These are phyloP conservation scores for Alloplasta piceator DNA, from an alignment of 2,888 invertebrate species.

Conservation along the genomic window DNA sequence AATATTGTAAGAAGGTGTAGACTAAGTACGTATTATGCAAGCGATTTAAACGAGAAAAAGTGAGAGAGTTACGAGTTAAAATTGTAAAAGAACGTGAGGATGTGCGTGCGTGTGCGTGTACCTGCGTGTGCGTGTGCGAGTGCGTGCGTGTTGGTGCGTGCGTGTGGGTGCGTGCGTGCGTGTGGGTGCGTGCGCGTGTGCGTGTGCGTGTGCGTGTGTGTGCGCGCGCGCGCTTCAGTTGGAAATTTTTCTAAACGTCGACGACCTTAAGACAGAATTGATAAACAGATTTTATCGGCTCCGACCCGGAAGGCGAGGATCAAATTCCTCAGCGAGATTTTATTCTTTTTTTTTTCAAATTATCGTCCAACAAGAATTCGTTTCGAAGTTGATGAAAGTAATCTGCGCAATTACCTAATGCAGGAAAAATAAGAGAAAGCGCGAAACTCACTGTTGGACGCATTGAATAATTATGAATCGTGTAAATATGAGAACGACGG, in stretches of 20 bases:
- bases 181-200: constrained; percentile 46
- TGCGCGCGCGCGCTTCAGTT: constrained; percentile 50
- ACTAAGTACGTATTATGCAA: constrained; percentile 81
- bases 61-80: background rate
- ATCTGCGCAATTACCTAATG: too few species aligned
- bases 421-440: too few species aligned
- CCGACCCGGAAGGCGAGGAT: background rate
- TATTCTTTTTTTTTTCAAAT: too few species aligned
- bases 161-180: constrained; percentile 48
- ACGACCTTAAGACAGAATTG: constrained; percentile 8
- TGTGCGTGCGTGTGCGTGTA: constrained; percentile 42
- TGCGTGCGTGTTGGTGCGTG: too few species aligned
- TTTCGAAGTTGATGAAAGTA: too few species aligned
- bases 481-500: too few species aligned
- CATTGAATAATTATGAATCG: too few species aligned
- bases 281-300: constrained; percentile 45
- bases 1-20: constrained; percentile 81
- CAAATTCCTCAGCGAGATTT: too few species aligned
- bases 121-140: constrained; percentile 46
- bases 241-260: constrained; percentile 35
- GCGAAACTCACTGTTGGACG: too few species aligned
- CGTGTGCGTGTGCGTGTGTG: constrained; percentile 48
- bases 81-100: constrained; percentile 23
- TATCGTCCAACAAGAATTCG: too few species aligned
- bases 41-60: constrained; percentile 70